Evolutionary conservation across 2,113 vertebrate genomes (phyloP).

Genomic region (Mormyrus iriodes): DNA sequence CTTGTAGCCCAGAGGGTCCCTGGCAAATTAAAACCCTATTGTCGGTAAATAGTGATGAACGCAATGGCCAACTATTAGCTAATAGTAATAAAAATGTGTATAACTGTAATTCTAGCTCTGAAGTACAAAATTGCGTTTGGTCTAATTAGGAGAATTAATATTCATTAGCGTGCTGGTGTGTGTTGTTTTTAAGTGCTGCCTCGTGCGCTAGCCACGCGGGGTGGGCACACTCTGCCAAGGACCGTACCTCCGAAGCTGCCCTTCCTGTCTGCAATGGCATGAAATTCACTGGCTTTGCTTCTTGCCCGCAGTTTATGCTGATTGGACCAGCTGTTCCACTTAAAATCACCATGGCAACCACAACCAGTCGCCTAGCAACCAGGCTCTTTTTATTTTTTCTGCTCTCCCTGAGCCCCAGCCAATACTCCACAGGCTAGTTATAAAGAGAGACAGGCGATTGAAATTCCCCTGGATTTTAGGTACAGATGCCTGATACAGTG

Average conservation of each 20-base stretch:
- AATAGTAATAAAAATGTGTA: constrained; percentile 48
- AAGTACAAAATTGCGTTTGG: constrained; percentile 69
- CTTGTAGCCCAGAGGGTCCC: neutral
- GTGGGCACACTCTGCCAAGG: constrained; percentile 57
- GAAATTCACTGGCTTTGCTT: constrained; percentile 75
- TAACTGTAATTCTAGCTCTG: constrained; percentile 56
- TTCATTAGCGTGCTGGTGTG: constrained; percentile 60
- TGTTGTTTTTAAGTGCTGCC: constrained; percentile 52
- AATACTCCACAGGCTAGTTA: constrained; percentile 75
- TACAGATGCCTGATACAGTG: constrained; percentile 23
- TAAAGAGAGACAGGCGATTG: constrained; percentile 55
- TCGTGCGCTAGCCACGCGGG: constrained; percentile 54
- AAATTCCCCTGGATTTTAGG: constrained; percentile 72
- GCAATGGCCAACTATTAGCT: neutral
- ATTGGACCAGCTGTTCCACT: constrained; percentile 94
- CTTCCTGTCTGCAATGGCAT: constrained; percentile 75
- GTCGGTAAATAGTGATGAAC: neutral
- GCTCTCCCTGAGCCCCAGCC: constrained; percentile 67
- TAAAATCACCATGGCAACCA: constrained; percentile 96
- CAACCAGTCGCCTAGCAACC: constrained; percentile 91
- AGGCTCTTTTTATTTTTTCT: constrained; percentile 49
- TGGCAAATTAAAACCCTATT: constrained; percentile 12
- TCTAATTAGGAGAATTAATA: constrained; percentile 68
- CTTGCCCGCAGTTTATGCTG: constrained; percentile 76
- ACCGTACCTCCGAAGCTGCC: constrained; percentile 76